Evolutionary conservation across 2,888 invertebrate species (phyloP).

Genomic region (Carabus problematicus): DNA sequence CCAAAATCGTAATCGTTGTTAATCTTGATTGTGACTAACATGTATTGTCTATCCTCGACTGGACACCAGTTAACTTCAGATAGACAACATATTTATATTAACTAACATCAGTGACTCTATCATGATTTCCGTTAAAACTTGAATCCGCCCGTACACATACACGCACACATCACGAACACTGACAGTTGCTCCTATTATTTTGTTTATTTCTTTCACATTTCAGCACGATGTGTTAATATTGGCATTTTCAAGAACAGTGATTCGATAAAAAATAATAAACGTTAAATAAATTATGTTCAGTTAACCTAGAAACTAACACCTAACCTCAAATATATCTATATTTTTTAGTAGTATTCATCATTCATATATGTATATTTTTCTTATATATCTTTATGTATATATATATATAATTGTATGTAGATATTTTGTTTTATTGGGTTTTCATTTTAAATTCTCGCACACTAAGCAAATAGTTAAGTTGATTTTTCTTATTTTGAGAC

Average conservation of each 20-base stretch:
- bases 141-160: too few relatives aligned
- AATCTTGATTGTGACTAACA: constrained; percentile 1
- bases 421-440: constrained; percentile 32
- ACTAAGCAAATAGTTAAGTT: constrained; percentile 17
- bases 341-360: constrained; percentile 33
- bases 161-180: background rate
- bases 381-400: constrained; percentile 37
- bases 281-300: constrained; percentile 41
- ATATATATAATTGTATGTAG: constrained; percentile 32
- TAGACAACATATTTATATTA: too few relatives aligned
- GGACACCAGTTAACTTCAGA: too few relatives aligned
- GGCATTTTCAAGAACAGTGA: constrained; percentile 40
- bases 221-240: constrained; percentile 41
- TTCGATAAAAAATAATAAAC: constrained; percentile 39
- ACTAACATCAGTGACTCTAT: too few relatives aligned
- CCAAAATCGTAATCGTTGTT: background rate
- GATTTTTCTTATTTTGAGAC: constrained; percentile 9
- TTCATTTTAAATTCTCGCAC: constrained; percentile 9
- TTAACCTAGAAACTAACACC: constrained; percentile 41
- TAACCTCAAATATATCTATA: constrained; percentile 42
- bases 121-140: too few relatives aligned
- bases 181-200: constrained; percentile 11
- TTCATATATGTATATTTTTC: constrained; percentile 21
- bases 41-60: background rate
- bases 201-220: constrained; percentile 17